Conservation (phyloP, 2,113 vertebrate species). For the Bettongia penicillata region DNA sequence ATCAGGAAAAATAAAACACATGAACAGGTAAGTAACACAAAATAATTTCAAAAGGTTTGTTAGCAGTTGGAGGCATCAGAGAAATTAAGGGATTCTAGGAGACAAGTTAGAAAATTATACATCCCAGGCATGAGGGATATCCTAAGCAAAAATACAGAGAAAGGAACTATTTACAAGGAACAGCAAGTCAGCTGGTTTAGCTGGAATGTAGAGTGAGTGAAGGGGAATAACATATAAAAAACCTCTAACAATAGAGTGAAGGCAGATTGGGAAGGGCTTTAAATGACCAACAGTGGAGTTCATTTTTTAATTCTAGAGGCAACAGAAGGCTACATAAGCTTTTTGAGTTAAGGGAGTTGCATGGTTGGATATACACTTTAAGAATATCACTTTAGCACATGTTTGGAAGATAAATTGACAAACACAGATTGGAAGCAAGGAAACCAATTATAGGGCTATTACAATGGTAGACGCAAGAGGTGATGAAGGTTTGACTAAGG, state of each 20-base stretch:
- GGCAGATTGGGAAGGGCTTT: not conserved
- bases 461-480: not conserved
- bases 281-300: not conserved
- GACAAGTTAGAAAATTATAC: not conserved
- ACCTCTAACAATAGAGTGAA: not conserved
- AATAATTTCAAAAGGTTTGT: not conserved
- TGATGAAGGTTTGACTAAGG: not conserved
- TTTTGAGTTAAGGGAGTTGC: not conserved
- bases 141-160: not conserved
- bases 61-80: not conserved
- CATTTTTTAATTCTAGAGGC: not conserved
- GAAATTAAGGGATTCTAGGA: not conserved
- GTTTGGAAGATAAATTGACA: not conserved
- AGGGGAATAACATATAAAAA: not conserved
- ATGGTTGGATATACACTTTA: not conserved
- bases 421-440: not conserved
- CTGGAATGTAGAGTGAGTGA: not conserved
- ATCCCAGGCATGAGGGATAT: not conserved
- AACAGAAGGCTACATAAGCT: not conserved
- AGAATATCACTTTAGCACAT: not conserved
- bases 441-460: not conserved
- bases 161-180: not conserved
- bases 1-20: not conserved
- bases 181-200: not conserved
- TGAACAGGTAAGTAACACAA: not conserved